These are phyloP conservation scores for Dilophus febrilis DNA, from an alignment of 2,888 invertebrate genomes.

Conservation along the genomic window DNA sequence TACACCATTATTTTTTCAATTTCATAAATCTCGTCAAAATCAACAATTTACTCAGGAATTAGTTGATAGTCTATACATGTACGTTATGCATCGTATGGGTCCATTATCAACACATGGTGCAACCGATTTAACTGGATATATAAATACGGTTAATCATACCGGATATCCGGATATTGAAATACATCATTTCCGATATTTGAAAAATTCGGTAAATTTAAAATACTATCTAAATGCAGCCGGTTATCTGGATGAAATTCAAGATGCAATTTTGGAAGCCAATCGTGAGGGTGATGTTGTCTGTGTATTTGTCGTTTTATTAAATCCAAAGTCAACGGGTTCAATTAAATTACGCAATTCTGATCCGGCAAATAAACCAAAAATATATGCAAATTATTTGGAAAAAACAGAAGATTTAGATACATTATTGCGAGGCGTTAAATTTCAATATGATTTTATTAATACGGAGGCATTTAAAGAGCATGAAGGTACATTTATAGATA, in stretches of 20 bases:
- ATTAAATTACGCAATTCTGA: constrained; percentile 35
- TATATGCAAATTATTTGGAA: constrained; percentile 42
- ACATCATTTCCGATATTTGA: constrained; percentile 21
- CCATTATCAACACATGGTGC: constrained; percentile 30
- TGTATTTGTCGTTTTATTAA: constrained; percentile 28
- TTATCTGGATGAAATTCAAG: constrained; percentile 21
- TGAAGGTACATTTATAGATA: constrained; percentile 17
- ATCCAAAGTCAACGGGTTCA: constrained; percentile 34
- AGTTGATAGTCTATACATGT: constrained; percentile 25
- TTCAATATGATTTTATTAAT: constrained; percentile 22
- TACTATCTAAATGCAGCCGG: constrained; percentile 24
- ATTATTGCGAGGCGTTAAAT: constrained; percentile 23
- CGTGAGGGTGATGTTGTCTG: constrained; percentile 20
- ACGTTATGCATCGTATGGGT: constrained; percentile 33
- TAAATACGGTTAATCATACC: constrained; percentile 29
- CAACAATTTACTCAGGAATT: constrained; percentile 6
- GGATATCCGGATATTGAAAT: constrained; percentile 4
- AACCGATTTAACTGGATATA: constrained; percentile 33
- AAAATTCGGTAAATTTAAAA: constrained; percentile 19
- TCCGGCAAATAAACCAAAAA: constrained; percentile 39
- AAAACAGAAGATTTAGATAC: constrained; percentile 34
- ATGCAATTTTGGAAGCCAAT: constrained; percentile 23
- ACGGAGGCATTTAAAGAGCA: constrained; percentile 28
- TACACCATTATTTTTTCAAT: constrained; percentile 24
- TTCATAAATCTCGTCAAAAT: constrained; percentile 23